Percentiles rank a stretch among this genome's conserved stretches.
phyloP scores from a whole-genome alignment of 2,888 invertebrate genomes.

The Leptothorax acervorum region DNA sequence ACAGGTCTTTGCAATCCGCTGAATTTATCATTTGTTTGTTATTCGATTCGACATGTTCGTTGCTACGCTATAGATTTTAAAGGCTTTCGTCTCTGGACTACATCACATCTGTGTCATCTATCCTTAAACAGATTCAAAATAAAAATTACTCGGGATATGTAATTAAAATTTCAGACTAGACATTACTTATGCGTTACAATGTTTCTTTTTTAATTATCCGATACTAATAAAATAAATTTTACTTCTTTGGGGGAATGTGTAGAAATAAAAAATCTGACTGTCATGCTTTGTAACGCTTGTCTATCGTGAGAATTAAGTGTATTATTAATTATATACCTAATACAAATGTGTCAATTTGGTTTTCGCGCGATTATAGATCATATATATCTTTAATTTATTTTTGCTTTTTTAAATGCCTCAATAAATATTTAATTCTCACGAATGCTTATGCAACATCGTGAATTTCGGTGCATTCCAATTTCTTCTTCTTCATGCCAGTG shows the following conservation, averaged over 20 bases:
- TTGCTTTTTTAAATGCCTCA: background rate
- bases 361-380: background rate
- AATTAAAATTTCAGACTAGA: background rate
- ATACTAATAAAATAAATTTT: background rate
- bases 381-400: background rate
- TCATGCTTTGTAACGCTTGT: background rate
- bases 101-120: background rate
- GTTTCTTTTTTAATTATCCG: background rate
- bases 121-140: background rate
- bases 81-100: background rate
- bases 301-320: background rate
- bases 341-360: background rate
- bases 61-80: background rate
- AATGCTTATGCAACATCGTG: background rate
- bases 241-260: background rate
- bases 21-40: background rate
- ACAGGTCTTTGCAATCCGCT: background rate
- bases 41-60: background rate
- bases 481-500: too few relatives aligned
- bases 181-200: background rate
- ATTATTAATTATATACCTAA: background rate
- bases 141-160: background rate
- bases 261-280: background rate
- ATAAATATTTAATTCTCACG: background rate
- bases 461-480: background rate